Evolutionary conservation across 2,113 vertebrate species (phyloP).

Genomic region (Menura novaehollandiae): DNA sequence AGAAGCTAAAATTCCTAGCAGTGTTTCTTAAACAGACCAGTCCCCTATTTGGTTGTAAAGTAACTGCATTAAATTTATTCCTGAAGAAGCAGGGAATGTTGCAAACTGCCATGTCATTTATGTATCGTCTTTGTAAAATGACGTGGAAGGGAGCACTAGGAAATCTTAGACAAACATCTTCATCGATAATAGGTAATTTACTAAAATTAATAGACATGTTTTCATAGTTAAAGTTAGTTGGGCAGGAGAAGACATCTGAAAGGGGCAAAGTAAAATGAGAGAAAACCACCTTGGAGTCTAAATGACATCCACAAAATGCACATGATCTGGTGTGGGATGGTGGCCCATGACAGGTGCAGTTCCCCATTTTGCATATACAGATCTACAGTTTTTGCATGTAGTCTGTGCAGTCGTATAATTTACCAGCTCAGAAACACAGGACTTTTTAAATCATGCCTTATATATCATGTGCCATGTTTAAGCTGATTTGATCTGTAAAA

Average conservation of each 20-base stretch:
- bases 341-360: neutral
- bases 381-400: neutral
- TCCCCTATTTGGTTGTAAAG: neutral
- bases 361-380: neutral
- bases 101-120: neutral
- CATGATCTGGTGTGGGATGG: neutral
- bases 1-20: neutral
- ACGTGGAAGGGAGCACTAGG: neutral
- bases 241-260: neutral
- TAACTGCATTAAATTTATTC: neutral
- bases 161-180: neutral
- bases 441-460: neutral
- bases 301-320: neutral
- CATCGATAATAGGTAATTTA: neutral
- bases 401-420: neutral
- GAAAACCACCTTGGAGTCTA: neutral
- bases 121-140: neutral
- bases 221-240: neutral
- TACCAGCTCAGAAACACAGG: neutral
- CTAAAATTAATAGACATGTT: neutral
- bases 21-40: neutral
- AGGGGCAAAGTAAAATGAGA: neutral
- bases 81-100: neutral
- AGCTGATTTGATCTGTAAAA: constrained; percentile 33
- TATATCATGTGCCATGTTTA: neutral